Base-by-base conservation (phyloP, 2,113 vertebrate species). In the Rattus rattus region DNA sequence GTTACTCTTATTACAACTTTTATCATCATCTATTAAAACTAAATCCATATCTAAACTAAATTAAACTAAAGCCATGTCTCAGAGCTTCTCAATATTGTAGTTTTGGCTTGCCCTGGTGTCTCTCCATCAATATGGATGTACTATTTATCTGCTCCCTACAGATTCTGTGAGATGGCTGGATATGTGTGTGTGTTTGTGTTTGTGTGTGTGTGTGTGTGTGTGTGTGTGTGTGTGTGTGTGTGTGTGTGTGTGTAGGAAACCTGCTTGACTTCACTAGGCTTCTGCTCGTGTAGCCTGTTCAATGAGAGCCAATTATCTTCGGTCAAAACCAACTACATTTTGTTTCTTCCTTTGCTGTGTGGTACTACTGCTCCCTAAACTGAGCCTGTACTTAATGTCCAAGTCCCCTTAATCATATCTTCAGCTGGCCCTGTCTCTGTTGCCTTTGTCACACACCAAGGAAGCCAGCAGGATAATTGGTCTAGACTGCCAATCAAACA, bases 381-480 rank as follows among this genome's bases (percentile, higher is more conserved):
- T 11, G 36, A 94, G 84, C 54, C 80, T 17, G 1, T 4, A 56
- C 28, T 90, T 86, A 24, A 14, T n/a, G 81, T 47, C 54, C n/a
- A n/a, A 92, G 28, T 63, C 75, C n/a, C 87, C 39, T 86, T 77
- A 49, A 73, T 80, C 77, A 92, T n/a, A 65, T 84, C 86, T 80
- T 52, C 22, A 22, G 5, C 69, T 56, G 49, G 77, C 56, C n/a
- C 69, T 47, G 33, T 70, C 33, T 26, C 28, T 2, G 26, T 72
- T 86, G 65, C 59, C 72, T 94, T 92, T 33, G 36, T 77, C 54
- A 47, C 11, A 6, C 4, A 39, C 56, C 36, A 69, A 61, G 75
- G 85, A 26, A 88, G 24, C 63, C 76, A 61, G 43, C 65, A 30
- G n/a, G 88, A 65, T 36, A 1, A 7, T 52, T 0, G 4, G 61